Base-by-base conservation (phyloP, 2,797 vertebrate genomes). In the Ctenopoma kingsleyae region DNA sequence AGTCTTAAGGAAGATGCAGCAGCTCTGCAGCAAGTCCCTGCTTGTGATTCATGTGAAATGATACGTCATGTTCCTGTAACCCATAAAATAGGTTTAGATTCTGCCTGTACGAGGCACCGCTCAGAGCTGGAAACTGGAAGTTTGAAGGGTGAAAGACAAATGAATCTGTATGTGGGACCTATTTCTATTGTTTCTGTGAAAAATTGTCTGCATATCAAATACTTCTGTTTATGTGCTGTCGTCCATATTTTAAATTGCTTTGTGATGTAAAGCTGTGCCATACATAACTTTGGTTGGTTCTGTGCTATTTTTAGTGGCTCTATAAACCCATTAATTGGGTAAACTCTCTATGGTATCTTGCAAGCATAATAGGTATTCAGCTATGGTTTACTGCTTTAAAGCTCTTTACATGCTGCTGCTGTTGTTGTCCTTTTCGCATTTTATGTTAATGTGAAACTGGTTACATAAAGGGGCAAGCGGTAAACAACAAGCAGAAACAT, bases 251-350 rank as follows among this genome's bases (percentile, higher is more conserved):
- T 44, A 23, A 2, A 67, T 78, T 83, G 36, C 79, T 79, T 73
- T 72, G 76, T 82, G 49, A 82, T 73, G 70, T 86, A 62, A 86
- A 83, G 49, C 81, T 71, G 91, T 93, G 91, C 91, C 91, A 93
- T 91, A 89, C 54, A 44, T 75, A 50, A 81, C 59, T 50, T 58
- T 59, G 52, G 54, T 82, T 80, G 48, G 66, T 78, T 81, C 67
- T 53, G 64, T 84, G 74, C 75, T 86, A 41, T 77, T 81, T 69
- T 59, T 78, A 54, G 52, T 66, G 62, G 7, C 62, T 74, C 48
- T 59, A 17, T 69, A 50, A 77, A 79, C 51, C 63, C 58, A 50
- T 76, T 67, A 62, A 63, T 68, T 67, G 75, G 67, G 72, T 70
- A 51, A 43, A 85, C 17, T 32, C 64, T 84, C 58, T 70, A 38